Conservation (phyloP, 2,797 vertebrate species). For the Parotocinclus haroldoi region DNA sequence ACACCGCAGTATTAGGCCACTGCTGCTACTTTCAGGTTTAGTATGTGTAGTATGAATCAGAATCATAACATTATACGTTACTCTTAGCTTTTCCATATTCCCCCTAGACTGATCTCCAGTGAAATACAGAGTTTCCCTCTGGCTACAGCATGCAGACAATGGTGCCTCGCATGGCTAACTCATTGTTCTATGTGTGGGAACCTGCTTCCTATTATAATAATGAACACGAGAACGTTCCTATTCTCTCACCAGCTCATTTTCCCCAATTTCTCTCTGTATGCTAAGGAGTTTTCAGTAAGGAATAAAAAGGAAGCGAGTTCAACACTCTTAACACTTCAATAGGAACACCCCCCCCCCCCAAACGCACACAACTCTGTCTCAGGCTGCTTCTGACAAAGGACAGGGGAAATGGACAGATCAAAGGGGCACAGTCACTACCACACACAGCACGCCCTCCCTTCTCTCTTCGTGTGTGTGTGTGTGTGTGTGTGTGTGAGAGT, state of each 20-base stretch:
- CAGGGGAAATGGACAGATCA: conserved; percentile 84
- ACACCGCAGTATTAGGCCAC: neutral
- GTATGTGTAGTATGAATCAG: neutral
- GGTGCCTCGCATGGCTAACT: conserved; percentile 65
- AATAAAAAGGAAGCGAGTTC: conserved; percentile 65
- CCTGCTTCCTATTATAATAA: conserved; percentile 80
- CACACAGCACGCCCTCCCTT: conserved; percentile 76
- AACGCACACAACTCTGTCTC: conserved; percentile 60
- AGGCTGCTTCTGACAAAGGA: conserved; percentile 84
- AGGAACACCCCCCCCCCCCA: conserved; percentile 54
- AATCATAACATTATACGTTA: conserved; percentile 7
- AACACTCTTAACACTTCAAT: conserved; percentile 81
- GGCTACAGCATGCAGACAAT: conserved; percentile 64
- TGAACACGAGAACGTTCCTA: conserved; percentile 68
- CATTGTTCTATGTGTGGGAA: conserved; percentile 88
- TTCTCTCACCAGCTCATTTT: conserved; percentile 37
- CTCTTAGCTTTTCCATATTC: conserved; percentile 37
- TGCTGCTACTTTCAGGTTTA: conserved; percentile 2
- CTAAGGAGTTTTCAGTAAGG: conserved; percentile 66
- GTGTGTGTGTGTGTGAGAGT: conserved; percentile 14
- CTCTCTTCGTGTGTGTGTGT: conserved; percentile 24
- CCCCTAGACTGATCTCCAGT: conserved; percentile 66
- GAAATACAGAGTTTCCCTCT: conserved; percentile 76
- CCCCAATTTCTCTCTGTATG: conserved; percentile 69
- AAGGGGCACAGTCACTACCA: conserved; percentile 80